Evolutionary conservation across 2,888 invertebrate genomes (phyloP), one percentile per base, ranked within the genome.

Genomic region (Erebia epiphron): DNA sequence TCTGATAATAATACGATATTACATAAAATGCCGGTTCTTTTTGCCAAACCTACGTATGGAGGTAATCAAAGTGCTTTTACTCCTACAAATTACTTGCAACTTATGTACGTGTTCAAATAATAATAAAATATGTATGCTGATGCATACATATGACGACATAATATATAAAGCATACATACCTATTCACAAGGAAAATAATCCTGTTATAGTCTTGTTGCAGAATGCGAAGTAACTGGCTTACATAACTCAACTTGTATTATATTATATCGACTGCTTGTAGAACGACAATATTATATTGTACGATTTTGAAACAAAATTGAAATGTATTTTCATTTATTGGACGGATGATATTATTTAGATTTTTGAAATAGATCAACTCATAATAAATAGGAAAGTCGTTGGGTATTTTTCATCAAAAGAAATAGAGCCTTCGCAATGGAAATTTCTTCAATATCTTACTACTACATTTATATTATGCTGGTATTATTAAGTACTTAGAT

Each of bases 141-240:
- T 35, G 62, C 14, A 69, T 52, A 21, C 62, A 71, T 41, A 41
- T n/a, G 58, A 46, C n/a, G 49, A 41, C 2, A 61, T 58, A 50
- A 61, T 58, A 50, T 21, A 54, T 11, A 66, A n/a, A 43, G 43
- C 8, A 60, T 41, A 58, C 62, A 57, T 62, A 60, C 16, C 2
- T 16, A 54, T 7, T 61, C 35, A 57, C 66, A 65, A 68, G 62
- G 63, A 71, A 68, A 67, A 70, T 73, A 70, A 75, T 76, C 71
- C 70, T 71, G 68, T 72, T 75, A 75, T 54, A 60, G 66, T 58
- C 46, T 64, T 13, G 69, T 69, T 62, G 65, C 64, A 14, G 54
- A 66, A 64, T 50, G 72, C 72, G 57, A 65, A 68, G 52, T 63
- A 69, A 50, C 56, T 65, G 57, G 58, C 52, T 73, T 75, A 75